phyloP scores from a whole-genome alignment of 2,888 invertebrate species.

The Alloplasta piceator region DNA sequence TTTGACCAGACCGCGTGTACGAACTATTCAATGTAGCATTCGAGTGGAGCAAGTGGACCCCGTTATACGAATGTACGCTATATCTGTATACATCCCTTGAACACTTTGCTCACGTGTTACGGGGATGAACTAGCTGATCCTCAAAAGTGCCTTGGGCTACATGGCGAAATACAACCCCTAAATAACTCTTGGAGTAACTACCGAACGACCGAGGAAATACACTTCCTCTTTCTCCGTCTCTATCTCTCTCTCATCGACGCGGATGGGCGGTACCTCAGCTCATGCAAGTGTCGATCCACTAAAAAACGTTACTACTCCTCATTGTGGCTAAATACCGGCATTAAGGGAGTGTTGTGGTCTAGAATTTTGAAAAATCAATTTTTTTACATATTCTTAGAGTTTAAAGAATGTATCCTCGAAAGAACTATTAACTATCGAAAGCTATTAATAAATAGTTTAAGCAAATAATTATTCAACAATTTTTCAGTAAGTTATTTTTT shows the following conservation, averaged over 20 bases:
- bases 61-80: conserved; percentile 15
- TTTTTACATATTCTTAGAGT: no score
- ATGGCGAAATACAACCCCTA: conserved; percentile 47
- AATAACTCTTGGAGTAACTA: conserved; percentile 52
- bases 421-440: no score
- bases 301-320: not conserved
- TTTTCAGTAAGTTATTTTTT: no score
- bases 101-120: conserved; percentile 53
- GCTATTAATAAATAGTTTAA: no score
- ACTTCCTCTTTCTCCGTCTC: conserved; percentile 6
- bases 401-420: no score
- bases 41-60: conserved; percentile 30
- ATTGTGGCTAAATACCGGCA: no score
- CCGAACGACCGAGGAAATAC: conserved; percentile 45
- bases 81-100: conserved; percentile 1
- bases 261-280: not conserved
- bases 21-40: conserved; percentile 29
- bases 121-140: conserved; percentile 34
- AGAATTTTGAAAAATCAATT: no score
- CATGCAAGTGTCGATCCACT: conserved; percentile 16
- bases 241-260: not conserved
- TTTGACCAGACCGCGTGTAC: conserved; percentile 45
- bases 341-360: no score
- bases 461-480: no score
- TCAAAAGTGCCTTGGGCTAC: conserved; percentile 53